Base-by-base conservation (phyloP, 1,140 invertebrate genomes). In the Octopus bimaculoides region DNA sequence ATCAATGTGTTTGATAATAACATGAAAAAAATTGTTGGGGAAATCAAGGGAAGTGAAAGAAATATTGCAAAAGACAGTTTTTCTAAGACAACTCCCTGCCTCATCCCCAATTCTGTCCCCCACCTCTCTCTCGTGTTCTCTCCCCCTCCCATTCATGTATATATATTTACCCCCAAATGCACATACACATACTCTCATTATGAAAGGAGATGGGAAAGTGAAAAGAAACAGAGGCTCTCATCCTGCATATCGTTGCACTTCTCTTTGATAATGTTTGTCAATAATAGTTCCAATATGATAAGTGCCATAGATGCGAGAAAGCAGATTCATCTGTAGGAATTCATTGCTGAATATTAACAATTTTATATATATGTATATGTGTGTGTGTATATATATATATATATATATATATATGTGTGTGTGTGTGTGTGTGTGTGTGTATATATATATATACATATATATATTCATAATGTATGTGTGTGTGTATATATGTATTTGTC, bases 241-340 rank as follows among this genome's bases (percentile, higher is more conserved):
- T 41, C 26, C 26, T 41, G 26, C 26, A 41, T 41, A 41, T 41
- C 26, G 26, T 41, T 41, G 26, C 26, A 41, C 26, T 41, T 41
- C 8, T n/a, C 66, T 71, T 71, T 71, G 66, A 71, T 71, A 17
- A 71, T 71, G 17, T 71, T 9, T 71, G 66, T 9, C 26, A 20
- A 71, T 71, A 71, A 71, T 71, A 20, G 26, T 71, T 71, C 14
- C 14, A 71, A 71, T 71, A 71, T 71, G 14, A 71, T 71, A n/a
- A 71, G 66, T 6, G 66, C 8, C 5, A 9, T 12, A 71, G 17
- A 6, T 9, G 66, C 17, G 26, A 20, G 14, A 71, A 6, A 10
- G 66, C 66, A 8, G 8, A 71, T 20, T 71, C 66, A 14, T 17
- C 66, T 71, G 14, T 14, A 12, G 66, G 66, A 71, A 71, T 71